Base-by-base conservation (phyloP, 2,888 invertebrate species). In the Scaptomyza polygonia region DNA sequence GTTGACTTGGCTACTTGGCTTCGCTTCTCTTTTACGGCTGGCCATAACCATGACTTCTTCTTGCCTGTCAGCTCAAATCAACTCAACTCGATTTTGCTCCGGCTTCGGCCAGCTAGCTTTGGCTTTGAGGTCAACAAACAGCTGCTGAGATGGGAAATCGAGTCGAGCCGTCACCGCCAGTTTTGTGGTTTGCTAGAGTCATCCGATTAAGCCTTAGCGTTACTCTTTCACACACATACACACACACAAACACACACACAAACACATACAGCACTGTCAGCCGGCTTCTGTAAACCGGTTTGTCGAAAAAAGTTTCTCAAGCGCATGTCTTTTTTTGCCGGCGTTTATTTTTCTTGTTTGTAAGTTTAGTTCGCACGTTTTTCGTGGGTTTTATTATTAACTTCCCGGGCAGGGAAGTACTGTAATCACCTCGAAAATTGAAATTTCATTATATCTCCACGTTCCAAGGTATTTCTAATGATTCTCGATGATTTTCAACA, bases 51-150 rank as follows among this genome's bases (percentile, higher is more conserved):
- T 90, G 90, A 90, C 90, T 86, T 77, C 43, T 71, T 18, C 53
- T 47, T 45, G 53, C 40, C 47, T 21, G 42, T 29, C 30, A 39
- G 29, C 27, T n/a, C 49, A 29, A 40, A n/a, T 40, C 30, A 29
- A 40, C 25, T 30, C 40, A 55, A 57, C 58, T 43, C 42, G 34
- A 36, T 43, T 64, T 67, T 74, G 67, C 78, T 72, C 51, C 42
- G 53, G 49, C 62, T 58, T 18, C 78, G 68, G 74, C 32, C 67
- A 74, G 74, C 49, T 49, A 14, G 34, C 25, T 36, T 25, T 32
- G 84, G 82, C 86, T 90, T 90, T 90, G 91, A 91, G 91, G 91
- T 91, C 91, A 91, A 91, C 88, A 91, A 91, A 91, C 91, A 91
- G 91, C 92, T 91, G 90, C 72, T 59, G 59, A 56, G 63, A 69